Percentiles rank a stretch among this genome's conserved stretches.
phyloP scores from a whole-genome alignment of 2,113 vertebrate genomes.

The Brachyhypopomus occidentalis region DNA sequence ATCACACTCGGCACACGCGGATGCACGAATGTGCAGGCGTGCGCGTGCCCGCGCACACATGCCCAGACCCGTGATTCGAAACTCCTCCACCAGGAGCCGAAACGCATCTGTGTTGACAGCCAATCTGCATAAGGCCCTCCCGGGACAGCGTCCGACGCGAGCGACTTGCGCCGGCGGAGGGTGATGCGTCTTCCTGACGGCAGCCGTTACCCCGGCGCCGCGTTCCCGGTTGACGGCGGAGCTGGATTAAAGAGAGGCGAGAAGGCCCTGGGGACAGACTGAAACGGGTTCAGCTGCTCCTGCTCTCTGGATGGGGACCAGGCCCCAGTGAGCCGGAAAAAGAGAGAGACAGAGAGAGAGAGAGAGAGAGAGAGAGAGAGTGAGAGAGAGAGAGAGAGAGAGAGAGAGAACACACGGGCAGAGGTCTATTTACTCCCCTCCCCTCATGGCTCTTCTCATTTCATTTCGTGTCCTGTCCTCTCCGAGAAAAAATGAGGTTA shows the following conservation, averaged over 20 bases:
- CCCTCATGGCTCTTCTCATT: background rate
- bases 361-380: background rate
- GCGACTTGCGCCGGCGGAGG: constrained; percentile 15
- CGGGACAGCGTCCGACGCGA: background rate
- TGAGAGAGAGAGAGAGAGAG: background rate
- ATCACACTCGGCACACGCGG: constrained; percentile 20
- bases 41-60: background rate
- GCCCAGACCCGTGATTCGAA: background rate
- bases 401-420: background rate
- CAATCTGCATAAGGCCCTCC: constrained; percentile 40
- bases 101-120: constrained; percentile 31
- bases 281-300: constrained; percentile 27
- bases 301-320: constrained; percentile 31
- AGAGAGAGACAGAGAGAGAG: constrained; percentile 11
- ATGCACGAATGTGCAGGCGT: background rate
- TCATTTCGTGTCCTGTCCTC: background rate
- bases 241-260: constrained; percentile 44
- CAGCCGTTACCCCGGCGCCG: constrained; percentile 38
- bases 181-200: constrained; percentile 42
- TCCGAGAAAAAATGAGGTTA: constrained; percentile 39
- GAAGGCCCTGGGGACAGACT: constrained; percentile 31
- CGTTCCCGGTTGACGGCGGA: constrained; percentile 32
- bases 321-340: background rate
- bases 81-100: constrained; percentile 26
- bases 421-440: background rate